Percentiles rank a stretch among this genome's conserved stretches.
These are phyloP conservation scores for Salmo trutta DNA, from an alignment of 2,797 vertebrate species.

Conservation along the genomic window DNA sequence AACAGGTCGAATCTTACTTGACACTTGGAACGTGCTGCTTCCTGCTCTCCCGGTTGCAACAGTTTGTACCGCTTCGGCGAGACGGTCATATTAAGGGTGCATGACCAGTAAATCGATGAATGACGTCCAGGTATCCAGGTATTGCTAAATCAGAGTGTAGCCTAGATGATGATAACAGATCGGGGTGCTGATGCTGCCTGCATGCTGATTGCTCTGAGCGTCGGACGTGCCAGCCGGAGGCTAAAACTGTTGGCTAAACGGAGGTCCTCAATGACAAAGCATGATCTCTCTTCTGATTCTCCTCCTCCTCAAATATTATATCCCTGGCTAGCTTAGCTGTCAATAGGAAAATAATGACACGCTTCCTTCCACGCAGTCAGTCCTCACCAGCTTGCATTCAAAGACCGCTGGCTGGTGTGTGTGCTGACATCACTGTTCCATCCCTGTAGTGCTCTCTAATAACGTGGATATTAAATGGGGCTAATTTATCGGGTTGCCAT, in stretches of 20 bases:
- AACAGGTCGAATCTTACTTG: slow-evolving; percentile 65
- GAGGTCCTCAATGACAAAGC: slow-evolving; percentile 79
- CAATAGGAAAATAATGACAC: slow-evolving; percentile 59
- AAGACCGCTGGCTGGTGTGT: slow-evolving; percentile 42
- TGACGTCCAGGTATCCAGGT: slow-evolving; percentile 56
- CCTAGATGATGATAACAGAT: slow-evolving; percentile 60
- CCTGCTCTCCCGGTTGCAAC: slow-evolving; percentile 46
- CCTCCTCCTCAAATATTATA: slow-evolving; percentile 53
- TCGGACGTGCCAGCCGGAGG: slow-evolving; percentile 69
- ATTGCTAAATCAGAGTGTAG: slow-evolving; percentile 48
- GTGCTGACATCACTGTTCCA: slow-evolving; percentile 77
- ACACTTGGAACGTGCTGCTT: slow-evolving; percentile 61
- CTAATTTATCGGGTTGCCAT: slow-evolving; percentile 87
- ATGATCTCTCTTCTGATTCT: slow-evolving; percentile 38
- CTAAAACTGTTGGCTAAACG: slow-evolving; percentile 16
- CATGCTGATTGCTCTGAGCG: slow-evolving; percentile 58
- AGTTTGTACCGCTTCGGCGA: slow-evolving; percentile 52
- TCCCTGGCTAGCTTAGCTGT: slow-evolving; percentile 39
- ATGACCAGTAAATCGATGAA: slow-evolving; percentile 31
- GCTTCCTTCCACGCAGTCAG: slow-evolving; percentile 34
- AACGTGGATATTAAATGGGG: slow-evolving; percentile 70
- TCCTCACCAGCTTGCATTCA: slow-evolving; percentile 54
- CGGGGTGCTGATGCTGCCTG: slow-evolving; percentile 62
- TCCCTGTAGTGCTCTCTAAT: slow-evolving; percentile 59
- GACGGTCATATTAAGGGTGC: slow-evolving; percentile 33